A percentile compares a stretch with the other conserved stretches of the same genome.
Conservation (phyloP, 1,140 invertebrate genomes). For the Anoplophora glabripennis region DNA sequence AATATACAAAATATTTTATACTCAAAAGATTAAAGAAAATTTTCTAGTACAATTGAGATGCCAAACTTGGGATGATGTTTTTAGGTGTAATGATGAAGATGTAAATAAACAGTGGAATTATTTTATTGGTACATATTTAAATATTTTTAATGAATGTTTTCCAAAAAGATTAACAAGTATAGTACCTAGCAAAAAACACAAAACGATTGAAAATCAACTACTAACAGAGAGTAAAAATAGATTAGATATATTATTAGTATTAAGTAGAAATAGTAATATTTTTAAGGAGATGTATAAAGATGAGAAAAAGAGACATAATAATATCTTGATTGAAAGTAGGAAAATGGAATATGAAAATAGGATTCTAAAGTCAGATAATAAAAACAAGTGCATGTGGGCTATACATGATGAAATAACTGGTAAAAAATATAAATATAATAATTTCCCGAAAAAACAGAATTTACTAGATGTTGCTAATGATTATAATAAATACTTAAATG, state of each 20-base stretch:
- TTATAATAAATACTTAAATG: too few species aligned
- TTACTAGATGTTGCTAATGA: too few species aligned
- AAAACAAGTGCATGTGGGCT: neutral
- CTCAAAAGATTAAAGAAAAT: too few species aligned
- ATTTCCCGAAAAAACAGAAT: too few species aligned
- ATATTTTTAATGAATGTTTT: conserved; percentile 8
- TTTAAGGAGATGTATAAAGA: neutral
- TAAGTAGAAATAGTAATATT: neutral
- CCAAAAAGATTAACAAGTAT: neutral
- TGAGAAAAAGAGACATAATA: neutral
- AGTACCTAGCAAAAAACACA: too few species aligned
- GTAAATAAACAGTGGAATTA: neutral
- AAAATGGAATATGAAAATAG: neutral
- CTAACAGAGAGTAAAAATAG: neutral
- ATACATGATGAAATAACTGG: neutral
- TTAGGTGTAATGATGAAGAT: neutral
- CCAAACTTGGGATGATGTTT: neutral
- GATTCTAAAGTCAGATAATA: neutral
- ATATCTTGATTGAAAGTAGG: neutral
- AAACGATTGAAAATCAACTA: too few species aligned
- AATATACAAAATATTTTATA: too few species aligned
- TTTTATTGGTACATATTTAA: conserved; percentile 1
- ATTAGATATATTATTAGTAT: neutral
- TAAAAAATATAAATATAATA: too few species aligned
- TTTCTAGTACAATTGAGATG: too few species aligned